phyloP scores from a whole-genome alignment of 37 sponge, comb jelly and placozoan genomes.

The Chondrilla cf. caribensis region DNA sequence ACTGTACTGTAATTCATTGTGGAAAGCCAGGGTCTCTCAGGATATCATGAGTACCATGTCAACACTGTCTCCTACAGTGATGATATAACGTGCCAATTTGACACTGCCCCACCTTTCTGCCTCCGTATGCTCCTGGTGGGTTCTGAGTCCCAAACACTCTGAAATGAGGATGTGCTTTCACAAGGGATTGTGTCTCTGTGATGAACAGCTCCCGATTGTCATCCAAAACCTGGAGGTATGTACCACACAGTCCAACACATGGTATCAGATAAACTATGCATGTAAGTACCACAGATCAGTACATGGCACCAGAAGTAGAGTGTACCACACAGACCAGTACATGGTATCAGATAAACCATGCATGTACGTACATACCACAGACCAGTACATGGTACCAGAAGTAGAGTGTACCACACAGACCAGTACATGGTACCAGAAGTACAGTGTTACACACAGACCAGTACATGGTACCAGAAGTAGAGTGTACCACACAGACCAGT shows the following conservation, averaged over 20 bases:
- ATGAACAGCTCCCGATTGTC: constrained; percentile 98
- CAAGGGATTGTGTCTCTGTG: constrained; percentile 86
- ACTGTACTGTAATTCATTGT: too few species aligned
- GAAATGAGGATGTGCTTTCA: constrained; percentile 90
- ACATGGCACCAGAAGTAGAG: not conserved
- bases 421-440: not conserved
- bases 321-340: too few species aligned
- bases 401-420: too few species aligned
- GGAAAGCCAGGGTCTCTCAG: too few species aligned
- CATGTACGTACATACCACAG: not conserved
- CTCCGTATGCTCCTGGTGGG: constrained; percentile 92
- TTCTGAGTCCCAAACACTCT: constrained; percentile 98
- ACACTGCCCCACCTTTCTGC: constrained; percentile 84
- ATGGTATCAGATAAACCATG: not conserved
- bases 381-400: not conserved
- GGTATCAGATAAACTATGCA: not conserved
- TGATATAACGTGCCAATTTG: too few species aligned
- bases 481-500: too few species aligned
- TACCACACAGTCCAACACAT: not conserved
- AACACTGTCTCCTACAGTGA: too few species aligned
- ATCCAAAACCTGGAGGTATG: constrained; percentile 84
- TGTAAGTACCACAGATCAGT: not conserved
- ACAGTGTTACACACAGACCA: not conserved
- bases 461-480: not conserved
- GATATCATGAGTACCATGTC: too few species aligned